phyloP scores from a whole-genome alignment of 1,140 invertebrate genomes.

The Drosophila pandora region DNA sequence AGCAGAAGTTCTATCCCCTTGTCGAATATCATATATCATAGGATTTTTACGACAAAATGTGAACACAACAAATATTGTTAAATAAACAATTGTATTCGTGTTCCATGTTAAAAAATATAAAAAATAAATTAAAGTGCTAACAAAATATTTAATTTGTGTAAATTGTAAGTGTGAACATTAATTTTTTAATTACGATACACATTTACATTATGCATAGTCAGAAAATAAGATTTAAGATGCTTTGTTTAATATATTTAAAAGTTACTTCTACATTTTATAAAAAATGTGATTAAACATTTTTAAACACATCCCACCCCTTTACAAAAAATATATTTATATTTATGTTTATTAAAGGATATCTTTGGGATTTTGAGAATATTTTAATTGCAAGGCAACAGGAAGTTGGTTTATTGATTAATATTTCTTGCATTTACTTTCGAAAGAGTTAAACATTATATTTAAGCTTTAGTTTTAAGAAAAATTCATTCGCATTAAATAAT shows the following conservation, averaged over 20 bases:
- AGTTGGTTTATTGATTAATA: conserved; percentile 1
- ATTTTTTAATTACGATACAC: conserved; percentile 19
- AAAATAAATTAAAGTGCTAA: conserved; percentile 8
- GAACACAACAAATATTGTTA: conserved; percentile 15
- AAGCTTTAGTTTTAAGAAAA: conserved; percentile 10
- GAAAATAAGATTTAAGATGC: background rate
- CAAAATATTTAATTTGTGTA: conserved; percentile 7
- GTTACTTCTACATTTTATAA: background rate
- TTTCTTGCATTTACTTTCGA: background rate
- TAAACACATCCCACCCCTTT: background rate
- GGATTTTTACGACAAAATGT: conserved; percentile 6
- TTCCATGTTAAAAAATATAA: background rate
- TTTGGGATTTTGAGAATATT: background rate
- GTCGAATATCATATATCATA: conserved; percentile 1
- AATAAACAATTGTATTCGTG: background rate
- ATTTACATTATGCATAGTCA: conserved; percentile 24
- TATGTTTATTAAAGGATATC: background rate
- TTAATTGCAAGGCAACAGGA: background rate
- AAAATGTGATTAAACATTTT: no score
- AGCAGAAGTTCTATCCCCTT: conserved; percentile 7
- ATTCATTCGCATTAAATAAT: background rate
- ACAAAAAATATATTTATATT: background rate
- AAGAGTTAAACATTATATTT: background rate
- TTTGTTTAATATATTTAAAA: background rate
- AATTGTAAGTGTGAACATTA: conserved; percentile 21